Conservation (phyloP, 2,113 vertebrate species). For the Sander vitreus region DNA sequence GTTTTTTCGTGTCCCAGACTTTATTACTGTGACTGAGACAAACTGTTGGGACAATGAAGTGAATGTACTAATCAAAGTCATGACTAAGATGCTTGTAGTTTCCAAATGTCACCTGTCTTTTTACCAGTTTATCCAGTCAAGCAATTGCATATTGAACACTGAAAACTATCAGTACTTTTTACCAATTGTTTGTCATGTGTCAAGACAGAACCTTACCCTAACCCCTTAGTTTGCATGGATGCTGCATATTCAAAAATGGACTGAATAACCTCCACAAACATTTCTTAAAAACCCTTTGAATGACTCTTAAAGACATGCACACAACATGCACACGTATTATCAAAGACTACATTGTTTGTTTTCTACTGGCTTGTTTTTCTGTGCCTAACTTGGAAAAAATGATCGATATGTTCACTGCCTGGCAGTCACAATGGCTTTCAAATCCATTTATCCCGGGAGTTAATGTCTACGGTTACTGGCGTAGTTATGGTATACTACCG, state of each 20-base stretch:
- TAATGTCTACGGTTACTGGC: neutral
- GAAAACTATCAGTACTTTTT: neutral
- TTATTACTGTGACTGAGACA: neutral
- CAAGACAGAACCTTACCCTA: too few species aligned
- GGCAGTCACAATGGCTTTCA: neutral
- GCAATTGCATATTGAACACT: neutral
- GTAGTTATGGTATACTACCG: neutral
- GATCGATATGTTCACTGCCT: neutral
- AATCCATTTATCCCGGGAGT: neutral
- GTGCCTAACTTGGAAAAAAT: neutral
- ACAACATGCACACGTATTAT: too few species aligned
- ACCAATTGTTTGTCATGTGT: neutral
- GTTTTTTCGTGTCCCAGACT: neutral
- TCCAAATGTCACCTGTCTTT: neutral
- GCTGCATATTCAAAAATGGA: neutral
- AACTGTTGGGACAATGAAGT: neutral
- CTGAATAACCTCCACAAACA: neutral
- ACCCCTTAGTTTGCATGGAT: neutral
- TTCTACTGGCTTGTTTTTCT: neutral
- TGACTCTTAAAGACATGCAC: neutral
- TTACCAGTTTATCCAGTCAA: neutral
- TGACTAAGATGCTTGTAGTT: neutral
- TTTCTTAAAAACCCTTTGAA: neutral
- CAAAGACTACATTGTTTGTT: neutral
- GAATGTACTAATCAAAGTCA: neutral